Evolutionary conservation across 2,797 vertebrate species (phyloP).

Genomic region (Mormyrops attenuatus): DNA sequence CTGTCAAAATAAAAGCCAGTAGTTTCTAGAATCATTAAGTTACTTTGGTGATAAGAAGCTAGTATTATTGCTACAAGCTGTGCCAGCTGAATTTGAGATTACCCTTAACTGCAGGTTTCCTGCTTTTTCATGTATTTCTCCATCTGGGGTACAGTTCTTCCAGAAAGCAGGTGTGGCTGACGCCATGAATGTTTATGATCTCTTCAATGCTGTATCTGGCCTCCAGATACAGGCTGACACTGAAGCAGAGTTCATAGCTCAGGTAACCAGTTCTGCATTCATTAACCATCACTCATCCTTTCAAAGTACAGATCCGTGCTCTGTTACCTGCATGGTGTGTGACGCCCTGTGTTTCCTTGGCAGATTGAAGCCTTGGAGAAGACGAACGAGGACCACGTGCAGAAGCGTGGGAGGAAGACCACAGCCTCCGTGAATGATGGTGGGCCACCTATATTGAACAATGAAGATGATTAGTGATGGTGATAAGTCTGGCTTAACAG

Average conservation of each 20-base stretch:
- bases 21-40: neutral
- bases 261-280: slow-evolving; percentile 61
- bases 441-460: slow-evolving; percentile 60
- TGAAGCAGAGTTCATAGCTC: slow-evolving; percentile 80
- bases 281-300: neutral
- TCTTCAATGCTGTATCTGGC: slow-evolving; percentile 84
- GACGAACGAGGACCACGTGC: slow-evolving; percentile 87
- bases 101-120: neutral
- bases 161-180: slow-evolving; percentile 82
- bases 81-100: neutral
- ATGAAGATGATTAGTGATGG: slow-evolving; percentile 48
- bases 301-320: neutral
- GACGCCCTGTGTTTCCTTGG: neutral
- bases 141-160: slow-evolving; percentile 76
- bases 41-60: neutral
- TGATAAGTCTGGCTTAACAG: neutral
- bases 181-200: slow-evolving; percentile 71
- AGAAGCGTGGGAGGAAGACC: slow-evolving; percentile 76
- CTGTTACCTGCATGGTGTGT: neutral
- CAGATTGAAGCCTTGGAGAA: slow-evolving; percentile 92
- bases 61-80: neutral
- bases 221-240: slow-evolving; percentile 76
- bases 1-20: neutral
- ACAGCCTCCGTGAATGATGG: slow-evolving; percentile 58
- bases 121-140: neutral